A percentile compares a stretch with the other conserved stretches of the same genome.
Conservation (phyloP, 1,140 invertebrate genomes). For the Sipha flava region DNA sequence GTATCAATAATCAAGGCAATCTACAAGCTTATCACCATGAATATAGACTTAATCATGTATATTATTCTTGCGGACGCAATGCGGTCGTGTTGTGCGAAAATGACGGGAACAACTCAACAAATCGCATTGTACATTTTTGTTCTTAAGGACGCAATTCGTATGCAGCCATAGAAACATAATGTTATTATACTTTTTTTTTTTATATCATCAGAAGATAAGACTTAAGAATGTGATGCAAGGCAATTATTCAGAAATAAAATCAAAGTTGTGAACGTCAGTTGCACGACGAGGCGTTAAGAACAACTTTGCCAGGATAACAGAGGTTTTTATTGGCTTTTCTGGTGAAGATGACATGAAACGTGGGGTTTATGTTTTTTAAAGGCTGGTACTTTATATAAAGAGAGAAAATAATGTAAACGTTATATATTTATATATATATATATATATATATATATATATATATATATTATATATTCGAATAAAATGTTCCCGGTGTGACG, state of each 20-base stretch:
- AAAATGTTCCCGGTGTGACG: background rate
- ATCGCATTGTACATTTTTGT: too few species aligned
- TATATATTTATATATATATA: too few species aligned
- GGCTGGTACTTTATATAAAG: background rate
- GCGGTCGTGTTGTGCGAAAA: too few species aligned
- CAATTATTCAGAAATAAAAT: background rate
- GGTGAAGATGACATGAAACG: background rate
- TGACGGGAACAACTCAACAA: too few species aligned
- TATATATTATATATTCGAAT: background rate
- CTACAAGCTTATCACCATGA: too few species aligned
- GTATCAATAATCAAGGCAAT: too few species aligned
- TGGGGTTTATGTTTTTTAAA: background rate
- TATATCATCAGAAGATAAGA: background rate
- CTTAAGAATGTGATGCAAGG: background rate
- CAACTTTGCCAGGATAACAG: background rate
- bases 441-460: background rate
- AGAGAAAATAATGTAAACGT: slow-evolving; percentile 8
- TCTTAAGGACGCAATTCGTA: too few species aligned
- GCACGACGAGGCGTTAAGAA: slow-evolving; percentile 10
- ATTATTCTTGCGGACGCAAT: too few species aligned
- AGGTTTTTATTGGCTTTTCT: slow-evolving; percentile 18
- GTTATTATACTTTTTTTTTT: background rate
- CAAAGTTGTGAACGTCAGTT: slow-evolving; percentile 11
- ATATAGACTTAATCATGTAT: too few species aligned
- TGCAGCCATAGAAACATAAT: too few species aligned